A percentile compares a stretch with the other conserved stretches of the same genome.
These are phyloP conservation scores for Aldabrachelys gigantea DNA, from an alignment of 2,113 vertebrate genomes.

Conservation along the genomic window DNA sequence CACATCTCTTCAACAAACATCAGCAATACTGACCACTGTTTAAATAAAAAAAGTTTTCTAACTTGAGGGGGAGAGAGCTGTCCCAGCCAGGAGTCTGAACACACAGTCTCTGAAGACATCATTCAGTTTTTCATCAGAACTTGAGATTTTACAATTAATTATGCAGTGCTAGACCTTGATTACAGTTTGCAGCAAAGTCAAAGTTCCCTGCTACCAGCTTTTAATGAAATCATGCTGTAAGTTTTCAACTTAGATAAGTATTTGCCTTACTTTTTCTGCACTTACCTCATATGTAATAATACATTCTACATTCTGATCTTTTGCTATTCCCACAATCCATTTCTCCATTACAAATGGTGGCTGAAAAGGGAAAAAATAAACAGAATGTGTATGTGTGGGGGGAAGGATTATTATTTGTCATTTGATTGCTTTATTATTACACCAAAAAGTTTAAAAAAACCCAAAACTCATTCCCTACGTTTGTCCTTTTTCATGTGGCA, in stretches of 20 bases:
- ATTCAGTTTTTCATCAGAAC: slow-evolving; percentile 55
- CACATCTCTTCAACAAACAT: slow-evolving; percentile 1
- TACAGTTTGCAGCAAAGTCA: slow-evolving; percentile 41
- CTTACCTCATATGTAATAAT: slow-evolving; percentile 94
- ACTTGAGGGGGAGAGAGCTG: slow-evolving; percentile 5
- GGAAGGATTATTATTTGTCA: neutral
- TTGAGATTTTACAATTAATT: slow-evolving; percentile 58
- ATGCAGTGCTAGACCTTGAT: slow-evolving; percentile 24
- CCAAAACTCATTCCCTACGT: neutral
- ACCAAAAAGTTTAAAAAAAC: neutral
- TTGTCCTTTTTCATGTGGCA: neutral
- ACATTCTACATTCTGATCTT: slow-evolving; percentile 91
- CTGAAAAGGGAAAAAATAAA: slow-evolving; percentile 79
- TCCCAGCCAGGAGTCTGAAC: slow-evolving; percentile 8
- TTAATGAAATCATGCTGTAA: neutral
- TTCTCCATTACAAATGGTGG: slow-evolving; percentile 99
- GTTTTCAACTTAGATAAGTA: slow-evolving; percentile 45
- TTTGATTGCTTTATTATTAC: neutral
- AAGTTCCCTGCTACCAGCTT: slow-evolving; percentile 15
- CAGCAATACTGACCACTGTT: slow-evolving; percentile 31
- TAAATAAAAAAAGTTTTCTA: slow-evolving; percentile 38
- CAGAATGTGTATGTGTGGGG: neutral
- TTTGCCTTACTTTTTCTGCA: neutral
- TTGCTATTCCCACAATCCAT: slow-evolving; percentile 91
- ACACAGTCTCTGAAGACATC: slow-evolving; percentile 25